Base-by-base conservation (phyloP, 2,888 invertebrate species). In the Rhopalosiphum nymphaeae region DNA sequence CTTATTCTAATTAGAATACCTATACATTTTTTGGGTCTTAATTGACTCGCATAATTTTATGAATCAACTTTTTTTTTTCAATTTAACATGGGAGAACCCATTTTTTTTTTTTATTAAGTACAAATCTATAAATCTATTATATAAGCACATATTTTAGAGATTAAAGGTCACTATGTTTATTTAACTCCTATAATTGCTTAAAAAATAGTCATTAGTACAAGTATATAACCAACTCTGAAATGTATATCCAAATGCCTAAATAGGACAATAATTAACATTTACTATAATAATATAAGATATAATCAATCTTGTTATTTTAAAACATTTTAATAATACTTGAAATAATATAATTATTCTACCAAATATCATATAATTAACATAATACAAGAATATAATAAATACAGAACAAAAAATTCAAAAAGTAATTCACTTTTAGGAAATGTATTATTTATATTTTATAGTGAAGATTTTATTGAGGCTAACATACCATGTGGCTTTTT, bases 351-450 rank as follows among this genome's bases (percentile, higher is more conserved):
- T 29, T 67, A 67, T 85, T 56, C 53, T 91, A 84, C 9, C 46
- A n/a, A 56, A 85, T 91, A 56, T 85, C 25, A 29, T 44, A 91
- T 91, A 85, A 56, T 85, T 42, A 84, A 85, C 56, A 85, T 25
- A 36, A 36, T 85, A 61, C 21, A 84, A 92, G 13, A 7, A 42
- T 44, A 91, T 91, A 56, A 86, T 86, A 36, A 92, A 92, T 92
- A 4, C 42, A 67, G 42, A 87, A 49, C 36, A 57, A 86, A 92
- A 86, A 5, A 61, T 86, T 61, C 21, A 86, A 86, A 86, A 86
- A 29, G 5, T n/a, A 84, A 86, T 49, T 61, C 29, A 46, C n/a
- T 46, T 46, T n/a, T 26, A 57, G 13, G 61, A 85, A 85, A 56
- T 44, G 10, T 57, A 61, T 26, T 53, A 56, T 26, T 26, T 53